Evolutionary conservation across 2,888 invertebrate species (phyloP), one percentile per base, ranked within the genome.

Genomic region (Pegoplata infirma): DNA sequence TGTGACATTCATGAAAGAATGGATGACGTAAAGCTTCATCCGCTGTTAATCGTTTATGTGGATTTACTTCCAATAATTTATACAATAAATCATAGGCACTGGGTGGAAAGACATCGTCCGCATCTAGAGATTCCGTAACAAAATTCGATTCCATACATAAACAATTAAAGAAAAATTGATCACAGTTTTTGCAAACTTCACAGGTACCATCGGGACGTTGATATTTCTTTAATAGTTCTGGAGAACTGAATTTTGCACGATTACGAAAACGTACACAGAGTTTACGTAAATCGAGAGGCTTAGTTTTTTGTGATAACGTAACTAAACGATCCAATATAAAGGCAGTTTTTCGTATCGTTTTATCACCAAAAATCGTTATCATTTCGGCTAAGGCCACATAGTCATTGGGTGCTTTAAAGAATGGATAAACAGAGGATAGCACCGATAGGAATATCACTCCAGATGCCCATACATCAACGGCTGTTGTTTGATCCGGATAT

Each of bases 391-490:
- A 90, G 73, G 96, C 96, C 36, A 94, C 91, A 80, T 93, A 90
- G 86, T 95, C 95, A 89, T 96, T 96, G 32, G 93, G 92, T 19
- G 96, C 95, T 84, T 94, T 93, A 88, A 97, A 95, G 89, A 97
- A 94, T 63, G 96, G 96, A 90, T 95, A 96, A 10, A 96, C 93
- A 47, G 93, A 93, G 83, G 94, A 94, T 40, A 97, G 91, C 81
- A 96, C 91, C 61, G 93, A 93, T 5, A 95, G 90, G 86, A 97
- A 92, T 83, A 97, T 96, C 59, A 97, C 94, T 73, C 97, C 97
- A 49, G 93, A 93, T 58, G 97, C 95, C 97, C 97, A 97, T 84
- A 96, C 91, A 90, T 97, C 97, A 82, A 97, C 95, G 78, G 95
- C 95, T 84, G 95, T 94, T 32, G 94, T 93, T 90, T 97, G 97